Conservation (phyloP, 2,113 vertebrate genomes). For the Orthonyx spaldingii region DNA sequence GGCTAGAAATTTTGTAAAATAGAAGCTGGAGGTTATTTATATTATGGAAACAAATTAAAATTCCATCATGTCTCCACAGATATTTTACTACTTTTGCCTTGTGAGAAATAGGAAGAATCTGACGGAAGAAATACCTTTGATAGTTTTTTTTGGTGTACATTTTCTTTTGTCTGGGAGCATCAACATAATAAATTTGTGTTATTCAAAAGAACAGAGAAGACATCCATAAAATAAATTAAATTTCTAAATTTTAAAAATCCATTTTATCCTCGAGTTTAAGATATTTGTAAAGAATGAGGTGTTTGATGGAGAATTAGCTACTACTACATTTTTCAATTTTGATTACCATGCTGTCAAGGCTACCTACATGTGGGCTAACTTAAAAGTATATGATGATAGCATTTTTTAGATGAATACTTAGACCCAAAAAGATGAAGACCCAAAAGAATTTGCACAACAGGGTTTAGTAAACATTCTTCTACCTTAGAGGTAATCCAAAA, state of each 20-base stretch:
- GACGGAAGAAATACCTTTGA: neutral
- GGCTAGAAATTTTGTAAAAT: neutral
- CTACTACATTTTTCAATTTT: neutral
- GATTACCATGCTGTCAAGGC: neutral
- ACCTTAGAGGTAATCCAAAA: neutral
- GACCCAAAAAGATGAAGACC: neutral
- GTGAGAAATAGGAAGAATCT: neutral
- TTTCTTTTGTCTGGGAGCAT: neutral
- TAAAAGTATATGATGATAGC: neutral
- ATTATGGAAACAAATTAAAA: neutral
- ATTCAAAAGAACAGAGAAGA: neutral
- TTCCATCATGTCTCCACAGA: rapidly evolving
- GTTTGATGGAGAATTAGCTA: neutral
- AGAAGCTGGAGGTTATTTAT: rapidly evolving
- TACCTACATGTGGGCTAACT: neutral
- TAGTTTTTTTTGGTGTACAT: neutral
- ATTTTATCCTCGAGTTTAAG: neutral
- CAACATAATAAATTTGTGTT: neutral
- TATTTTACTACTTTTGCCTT: neutral
- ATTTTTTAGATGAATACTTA: neutral
- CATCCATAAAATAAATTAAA: neutral
- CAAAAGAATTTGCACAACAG: neutral
- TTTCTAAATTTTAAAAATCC: neutral
- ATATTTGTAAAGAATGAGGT: neutral
- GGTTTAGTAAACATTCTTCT: neutral